Evolutionary conservation across 1,140 invertebrate genomes (phyloP).

Genomic region (Lordiphosa mommai): DNA sequence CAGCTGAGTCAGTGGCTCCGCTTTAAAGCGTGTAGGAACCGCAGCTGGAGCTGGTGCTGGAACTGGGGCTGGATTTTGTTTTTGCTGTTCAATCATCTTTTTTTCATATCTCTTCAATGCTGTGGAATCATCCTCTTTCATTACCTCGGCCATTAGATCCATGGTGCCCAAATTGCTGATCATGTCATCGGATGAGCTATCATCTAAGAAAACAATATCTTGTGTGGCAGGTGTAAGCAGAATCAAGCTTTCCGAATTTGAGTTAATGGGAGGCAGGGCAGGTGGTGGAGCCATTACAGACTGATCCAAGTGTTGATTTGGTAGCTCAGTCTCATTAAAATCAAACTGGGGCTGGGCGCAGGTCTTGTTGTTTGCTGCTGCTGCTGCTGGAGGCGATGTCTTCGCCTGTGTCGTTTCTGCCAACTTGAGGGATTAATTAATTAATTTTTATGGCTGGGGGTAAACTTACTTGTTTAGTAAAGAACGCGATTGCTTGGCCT

Average conservation of each 20-base stretch:
- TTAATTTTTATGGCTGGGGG: too few species aligned
- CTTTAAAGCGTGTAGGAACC: slow-evolving; percentile 13
- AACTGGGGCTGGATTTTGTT: slow-evolving; percentile 4
- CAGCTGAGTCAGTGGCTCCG: slow-evolving; percentile 34
- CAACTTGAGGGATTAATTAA: slow-evolving; percentile 32
- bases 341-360: slow-evolving; percentile 26
- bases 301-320: neutral
- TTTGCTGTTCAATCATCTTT: slow-evolving; percentile 37
- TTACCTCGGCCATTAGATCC: slow-evolving; percentile 55
- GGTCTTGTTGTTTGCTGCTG: slow-evolving; percentile 4
- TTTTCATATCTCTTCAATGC: slow-evolving; percentile 32
- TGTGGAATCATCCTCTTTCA: slow-evolving; percentile 44
- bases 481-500: slow-evolving; percentile 37
- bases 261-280: slow-evolving; percentile 17
- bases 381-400: slow-evolving; percentile 8
- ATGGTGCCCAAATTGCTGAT: slow-evolving; percentile 38
- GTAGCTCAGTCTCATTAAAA: slow-evolving; percentile 28
- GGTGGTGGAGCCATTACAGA: slow-evolving; percentile 17
- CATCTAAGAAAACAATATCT: slow-evolving; percentile 69
- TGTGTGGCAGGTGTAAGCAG: slow-evolving; percentile 57
- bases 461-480: slow-evolving; percentile 44
- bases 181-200: slow-evolving; percentile 32
- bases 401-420: slow-evolving; percentile 43
- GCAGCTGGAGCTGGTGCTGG: neutral
- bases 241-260: slow-evolving; percentile 41